phyloP scores from a whole-genome alignment of 2,888 invertebrate genomes.

The Eupeodes latifasciatus region DNA sequence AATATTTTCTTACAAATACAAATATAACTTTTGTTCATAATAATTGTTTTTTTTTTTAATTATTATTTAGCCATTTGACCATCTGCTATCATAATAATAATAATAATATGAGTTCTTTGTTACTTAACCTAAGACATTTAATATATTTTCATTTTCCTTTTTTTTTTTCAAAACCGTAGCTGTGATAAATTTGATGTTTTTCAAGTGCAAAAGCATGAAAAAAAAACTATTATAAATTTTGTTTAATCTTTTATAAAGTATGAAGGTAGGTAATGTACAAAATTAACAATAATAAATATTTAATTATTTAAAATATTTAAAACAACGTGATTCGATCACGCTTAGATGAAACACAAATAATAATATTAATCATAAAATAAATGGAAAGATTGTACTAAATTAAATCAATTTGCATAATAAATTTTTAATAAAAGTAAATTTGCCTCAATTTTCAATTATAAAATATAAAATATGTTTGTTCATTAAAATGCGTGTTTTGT shows the following conservation, averaged over 20 bases:
- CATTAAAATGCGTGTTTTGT: no score
- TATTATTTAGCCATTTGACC: constrained; percentile 28
- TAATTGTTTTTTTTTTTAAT: constrained; percentile 11
- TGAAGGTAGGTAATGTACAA: no score
- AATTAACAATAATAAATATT: neutral
- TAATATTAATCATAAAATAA: neutral
- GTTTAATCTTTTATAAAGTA: no score
- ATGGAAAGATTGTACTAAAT: neutral
- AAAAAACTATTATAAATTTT: constrained; percentile 45
- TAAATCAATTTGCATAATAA: neutral
- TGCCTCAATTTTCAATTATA: no score
- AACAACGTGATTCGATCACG: constrained; percentile 23
- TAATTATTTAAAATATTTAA: constrained; percentile 17
- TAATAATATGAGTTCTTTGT: constrained; percentile 44
- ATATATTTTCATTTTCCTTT: neutral
- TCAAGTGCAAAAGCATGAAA: constrained; percentile 41
- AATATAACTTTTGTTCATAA: constrained; percentile 51
- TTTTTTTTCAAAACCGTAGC: neutral
- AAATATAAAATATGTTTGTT: no score
- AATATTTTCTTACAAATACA: constrained; percentile 61
- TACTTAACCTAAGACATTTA: constrained; percentile 57
- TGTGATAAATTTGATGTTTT: constrained; percentile 39
- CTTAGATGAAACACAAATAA: neutral
- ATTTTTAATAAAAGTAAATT: no score
- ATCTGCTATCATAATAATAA: constrained; percentile 8